A percentile compares a stretch with the other conserved stretches of the same genome.
These are phyloP conservation scores for Eutrigla gurnardus DNA, from an alignment of 2,797 vertebrate species.

Conservation along the genomic window DNA sequence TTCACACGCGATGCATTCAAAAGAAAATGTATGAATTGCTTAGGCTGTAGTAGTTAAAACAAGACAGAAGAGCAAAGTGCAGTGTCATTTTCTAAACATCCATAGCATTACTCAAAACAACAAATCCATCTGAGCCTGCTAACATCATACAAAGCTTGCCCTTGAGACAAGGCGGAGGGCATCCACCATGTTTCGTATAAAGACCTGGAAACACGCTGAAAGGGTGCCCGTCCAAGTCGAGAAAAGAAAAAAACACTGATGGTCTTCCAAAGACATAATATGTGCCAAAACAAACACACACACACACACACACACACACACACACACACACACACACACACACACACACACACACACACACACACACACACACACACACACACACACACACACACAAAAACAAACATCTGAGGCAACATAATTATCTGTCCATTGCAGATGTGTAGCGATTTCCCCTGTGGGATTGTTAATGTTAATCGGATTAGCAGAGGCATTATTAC, in stretches of 20 bases:
- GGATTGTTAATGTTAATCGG: conserved; percentile 85
- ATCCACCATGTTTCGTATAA: conserved; percentile 45
- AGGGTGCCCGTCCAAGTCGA: conserved; percentile 23
- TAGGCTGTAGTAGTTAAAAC: neutral
- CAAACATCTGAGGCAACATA: conserved; percentile 79
- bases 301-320: conserved; percentile 31
- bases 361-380: conserved; percentile 44
- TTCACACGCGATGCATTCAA: neutral
- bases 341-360: conserved; percentile 47
- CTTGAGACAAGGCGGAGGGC: conserved; percentile 44
- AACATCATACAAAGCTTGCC: conserved; percentile 41
- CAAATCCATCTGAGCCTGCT: conserved; percentile 24
- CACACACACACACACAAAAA: conserved; percentile 45
- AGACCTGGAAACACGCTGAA: conserved; percentile 45
- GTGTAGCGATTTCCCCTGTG: conserved; percentile 79
- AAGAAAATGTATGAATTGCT: neutral
- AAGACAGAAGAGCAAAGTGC: conserved; percentile 13
- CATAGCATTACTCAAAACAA: neutral
- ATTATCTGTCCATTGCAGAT: conserved; percentile 86
- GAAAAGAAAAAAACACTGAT: conserved; percentile 32
- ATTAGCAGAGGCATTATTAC: conserved; percentile 84
- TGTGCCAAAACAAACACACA: conserved; percentile 37
- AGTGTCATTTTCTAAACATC: conserved; percentile 26
- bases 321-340: conserved; percentile 31
- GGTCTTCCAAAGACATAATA: conserved; percentile 65